Base-by-base conservation (phyloP, 1,140 invertebrate genomes). In the Pinna nobilis region DNA sequence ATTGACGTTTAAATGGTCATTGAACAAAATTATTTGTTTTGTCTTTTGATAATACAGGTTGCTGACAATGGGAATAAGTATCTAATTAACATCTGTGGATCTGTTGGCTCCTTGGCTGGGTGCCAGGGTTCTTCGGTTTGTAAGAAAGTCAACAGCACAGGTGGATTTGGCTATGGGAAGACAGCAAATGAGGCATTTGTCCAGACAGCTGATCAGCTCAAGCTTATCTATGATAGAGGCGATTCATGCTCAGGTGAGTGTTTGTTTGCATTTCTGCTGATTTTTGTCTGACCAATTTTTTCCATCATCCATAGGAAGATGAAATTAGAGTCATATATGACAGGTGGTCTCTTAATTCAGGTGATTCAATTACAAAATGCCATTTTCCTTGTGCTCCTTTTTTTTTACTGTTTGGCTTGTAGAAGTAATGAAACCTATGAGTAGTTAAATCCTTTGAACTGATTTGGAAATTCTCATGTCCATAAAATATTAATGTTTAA, bases 191-290 rank as follows among this genome's bases (percentile, higher is more conserved):
- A 69, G 13, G 23, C 59, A 9, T 64, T 79, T 25, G 30, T 59
- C 30, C 69, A 74, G 28, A 57, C 67, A 2, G 59, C 50, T 11
- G 63, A 57, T 15, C 23, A 47, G 37, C 63, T 81, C 0, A 49
- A 67, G 41, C 65, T 81, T 51, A 59, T 23, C 7, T 81, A 66
- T 50, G 61, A 15, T 9, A 32, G 67, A 11, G 71, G 64, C 18
- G 47, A 74, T 37, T 15, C 25, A 7, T 72, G 74, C 37, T n/a
- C 44, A 25, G 79, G 79, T 66, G 57, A 30, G 3, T 50, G 44
- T 30, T 41, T 63, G 20, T 5, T 4, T 3, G 9, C 4, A n/a
- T 25, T 49, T 47, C 15, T 28, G 6, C n/a, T 65, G 28, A 47
- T 59, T 47, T 33, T 41, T n/a, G n/a, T n/a, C n/a, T n/a, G n/a